These are phyloP conservation scores for Drosophila grimshawi DNA, from an alignment of 1,140 invertebrate genomes.

Conservation along the genomic window DNA sequence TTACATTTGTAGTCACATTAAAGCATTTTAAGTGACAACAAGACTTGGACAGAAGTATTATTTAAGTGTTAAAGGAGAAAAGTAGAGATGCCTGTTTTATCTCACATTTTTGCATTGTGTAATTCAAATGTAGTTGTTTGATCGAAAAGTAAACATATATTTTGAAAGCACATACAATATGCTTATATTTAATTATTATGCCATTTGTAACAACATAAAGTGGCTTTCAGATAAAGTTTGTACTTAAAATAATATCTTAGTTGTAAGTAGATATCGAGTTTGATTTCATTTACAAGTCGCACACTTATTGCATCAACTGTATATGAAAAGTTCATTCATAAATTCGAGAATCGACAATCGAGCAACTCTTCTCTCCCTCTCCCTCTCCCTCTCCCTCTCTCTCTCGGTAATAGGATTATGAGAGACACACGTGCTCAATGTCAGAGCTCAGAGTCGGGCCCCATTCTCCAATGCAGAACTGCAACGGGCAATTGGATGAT, in stretches of 20 bases:
- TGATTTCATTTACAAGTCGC: slow-evolving; percentile 6
- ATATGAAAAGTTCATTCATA: slow-evolving; percentile 64
- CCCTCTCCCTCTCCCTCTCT: too few species aligned
- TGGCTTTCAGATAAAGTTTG: neutral
- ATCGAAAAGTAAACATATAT: too few species aligned
- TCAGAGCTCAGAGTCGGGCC: slow-evolving; percentile 31
- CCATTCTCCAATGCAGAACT: slow-evolving; percentile 47
- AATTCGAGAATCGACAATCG: slow-evolving; percentile 38
- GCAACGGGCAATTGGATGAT: slow-evolving; percentile 25
- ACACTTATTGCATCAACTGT: slow-evolving; percentile 23
- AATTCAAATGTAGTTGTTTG: too few species aligned
- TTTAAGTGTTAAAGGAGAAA: too few species aligned
- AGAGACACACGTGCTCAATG: slow-evolving; percentile 74
- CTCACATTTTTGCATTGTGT: too few species aligned
- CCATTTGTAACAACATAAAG: too few species aligned
- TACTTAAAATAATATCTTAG: neutral
- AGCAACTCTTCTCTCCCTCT: slow-evolving; percentile 47
- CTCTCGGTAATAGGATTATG: slow-evolving; percentile 72
- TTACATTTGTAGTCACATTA: too few species aligned
- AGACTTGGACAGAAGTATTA: too few species aligned
- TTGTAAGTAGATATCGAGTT: neutral
- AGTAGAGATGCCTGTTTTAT: too few species aligned
- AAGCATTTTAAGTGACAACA: too few species aligned
- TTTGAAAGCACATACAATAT: too few species aligned
- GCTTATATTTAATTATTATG: too few species aligned